Evolutionary conservation across 2,888 invertebrate species (phyloP), one percentile per base, ranked within the genome.

Genomic region (Ganaspis brasiliensis): DNA sequence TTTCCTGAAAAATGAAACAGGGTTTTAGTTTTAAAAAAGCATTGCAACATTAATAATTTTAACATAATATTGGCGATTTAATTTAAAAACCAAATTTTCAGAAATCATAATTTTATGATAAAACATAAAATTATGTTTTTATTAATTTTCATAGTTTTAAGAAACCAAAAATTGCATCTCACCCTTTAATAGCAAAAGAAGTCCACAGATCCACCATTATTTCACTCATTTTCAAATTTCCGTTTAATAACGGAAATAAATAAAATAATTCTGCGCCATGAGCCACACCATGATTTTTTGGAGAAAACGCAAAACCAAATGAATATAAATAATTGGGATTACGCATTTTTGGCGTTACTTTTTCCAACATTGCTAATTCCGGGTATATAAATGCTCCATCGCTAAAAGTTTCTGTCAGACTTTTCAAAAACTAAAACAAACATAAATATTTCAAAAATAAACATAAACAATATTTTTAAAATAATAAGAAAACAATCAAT

Each of bases 261-360:
- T 21, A 24, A 26, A 12, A 56, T 59, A 24, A 79, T 77, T 52
- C 74, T 59, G 49, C 82, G 79, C 40, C 74, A 76, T 6, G 75
- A 74, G 12, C 82, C 82, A 2, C 79, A 74, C 76, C 83, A 52
- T 52, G 16, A 52, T 52, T 52, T 52, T 52, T 2, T 52, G 52
- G 19, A 16, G 52, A 52, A 19, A 8, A 52, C 16, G 52, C 52
- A 19, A 52, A 85, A 16, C 81, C 82, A 63, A 83, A 85, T 10
- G 71, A 75, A 71, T 85, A 85, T 45, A 79, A 80, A 49, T 84
- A 84, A 45, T 75, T 74, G 2, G 82, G 45, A 35, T 49, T 80
- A 35, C 49, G 78, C 67, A 21, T 26, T 45, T 67, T 67, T 45
- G 45, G 45, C n/a, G 10, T n/a, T 24, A 10, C 1, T 49, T 67